Evolutionary conservation across 1,140 invertebrate species (phyloP).

Genomic region (Formica exsecta): DNA sequence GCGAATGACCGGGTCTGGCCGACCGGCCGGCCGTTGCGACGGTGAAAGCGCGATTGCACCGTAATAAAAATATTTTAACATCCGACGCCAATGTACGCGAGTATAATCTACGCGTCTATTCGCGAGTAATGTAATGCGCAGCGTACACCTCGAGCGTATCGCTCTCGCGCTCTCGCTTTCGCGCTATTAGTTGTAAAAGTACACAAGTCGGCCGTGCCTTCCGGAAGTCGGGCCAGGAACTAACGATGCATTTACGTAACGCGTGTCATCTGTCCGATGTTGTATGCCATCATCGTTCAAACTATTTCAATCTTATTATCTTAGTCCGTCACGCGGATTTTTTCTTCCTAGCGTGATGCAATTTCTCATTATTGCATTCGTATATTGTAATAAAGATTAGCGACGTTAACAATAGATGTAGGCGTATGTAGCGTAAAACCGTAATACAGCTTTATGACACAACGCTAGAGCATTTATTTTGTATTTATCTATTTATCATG

Average conservation of each 20-base stretch:
- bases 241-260: conserved; percentile 62
- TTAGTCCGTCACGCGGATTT: background rate
- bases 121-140: conserved; percentile 53
- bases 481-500: background rate
- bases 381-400: background rate
- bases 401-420: background rate
- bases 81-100: conserved; percentile 65
- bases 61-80: conserved; percentile 84
- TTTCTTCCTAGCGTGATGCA: conserved; percentile 30
- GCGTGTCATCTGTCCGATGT: conserved; percentile 44
- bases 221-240: conserved; percentile 70
- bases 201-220: conserved; percentile 69
- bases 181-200: conserved; percentile 80
- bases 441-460: background rate
- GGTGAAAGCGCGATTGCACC: conserved; percentile 84
- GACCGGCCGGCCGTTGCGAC: conserved; percentile 57
- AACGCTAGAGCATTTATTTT: background rate
- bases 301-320: conserved; percentile 29
- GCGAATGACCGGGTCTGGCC: conserved; percentile 77
- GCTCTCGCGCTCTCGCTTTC: conserved; percentile 81
- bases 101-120: conserved; percentile 60
- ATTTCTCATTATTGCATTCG: background rate
- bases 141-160: conserved; percentile 79
- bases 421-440: background rate
- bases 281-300: conserved; percentile 37